Percentiles rank a stretch among this genome's conserved stretches.
Evolutionary conservation across 2,888 invertebrate genomes (phyloP).

Genomic region (Synergus gifuensis): DNA sequence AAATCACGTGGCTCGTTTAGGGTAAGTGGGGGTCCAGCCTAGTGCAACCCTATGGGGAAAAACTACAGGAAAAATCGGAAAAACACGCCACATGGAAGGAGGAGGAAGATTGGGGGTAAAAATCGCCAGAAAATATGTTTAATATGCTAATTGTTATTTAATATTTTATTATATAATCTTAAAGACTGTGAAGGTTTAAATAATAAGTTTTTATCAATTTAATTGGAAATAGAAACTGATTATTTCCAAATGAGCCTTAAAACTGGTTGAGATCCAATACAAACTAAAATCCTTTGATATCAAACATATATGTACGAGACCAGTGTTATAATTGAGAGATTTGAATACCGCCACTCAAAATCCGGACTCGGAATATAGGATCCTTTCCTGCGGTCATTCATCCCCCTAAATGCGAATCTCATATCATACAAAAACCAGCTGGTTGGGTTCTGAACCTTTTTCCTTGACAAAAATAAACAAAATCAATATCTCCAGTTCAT

Average conservation of each 20-base stretch:
- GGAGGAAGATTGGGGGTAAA: too few species aligned
- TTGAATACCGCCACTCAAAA: conserved; percentile 59
- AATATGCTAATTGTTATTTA: too few species aligned
- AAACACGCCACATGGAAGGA: too few species aligned
- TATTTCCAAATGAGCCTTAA: not conserved
- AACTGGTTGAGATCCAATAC: conserved; percentile 9
- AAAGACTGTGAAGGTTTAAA: too few species aligned
- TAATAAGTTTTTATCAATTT: too few species aligned
- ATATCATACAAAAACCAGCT: not conserved
- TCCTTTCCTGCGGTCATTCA: conserved; percentile 31
- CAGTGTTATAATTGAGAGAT: conserved; percentile 63
- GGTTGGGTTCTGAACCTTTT: not conserved
- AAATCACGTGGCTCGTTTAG: too few species aligned
- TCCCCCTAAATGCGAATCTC: conserved; percentile 13
- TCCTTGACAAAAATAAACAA: not conserved
- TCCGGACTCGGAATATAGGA: conserved; percentile 46
- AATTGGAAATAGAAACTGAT: too few species aligned
- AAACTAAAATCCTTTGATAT: not conserved
- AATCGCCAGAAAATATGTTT: too few species aligned
- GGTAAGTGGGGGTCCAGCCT: too few species aligned
- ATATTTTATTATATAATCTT: too few species aligned
- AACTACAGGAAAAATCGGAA: too few species aligned
- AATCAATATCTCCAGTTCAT: not conserved
- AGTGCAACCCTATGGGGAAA: too few species aligned
- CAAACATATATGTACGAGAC: conserved; percentile 41